A percentile compares a stretch with the other conserved stretches of the same genome.
phyloP scores from a whole-genome alignment of 2,113 vertebrate species.

The Oryzias javanicus region DNA sequence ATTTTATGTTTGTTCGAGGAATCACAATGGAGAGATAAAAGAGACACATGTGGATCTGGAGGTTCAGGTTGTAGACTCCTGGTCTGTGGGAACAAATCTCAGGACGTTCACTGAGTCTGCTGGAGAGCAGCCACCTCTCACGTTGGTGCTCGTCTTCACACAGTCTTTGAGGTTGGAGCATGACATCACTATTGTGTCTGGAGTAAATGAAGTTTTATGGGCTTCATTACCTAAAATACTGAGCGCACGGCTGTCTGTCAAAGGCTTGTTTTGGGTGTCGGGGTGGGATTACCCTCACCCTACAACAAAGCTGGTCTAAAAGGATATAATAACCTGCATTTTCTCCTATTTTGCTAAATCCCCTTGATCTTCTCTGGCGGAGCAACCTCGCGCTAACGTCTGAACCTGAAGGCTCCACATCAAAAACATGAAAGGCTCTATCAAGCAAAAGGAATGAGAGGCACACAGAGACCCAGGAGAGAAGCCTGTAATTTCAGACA shows the following conservation, averaged over 20 bases:
- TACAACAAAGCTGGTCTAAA: conserved; percentile 9
- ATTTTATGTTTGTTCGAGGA: too few species aligned
- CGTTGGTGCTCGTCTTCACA: conserved; percentile 8
- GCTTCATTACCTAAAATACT: neutral
- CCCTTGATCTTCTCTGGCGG: neutral
- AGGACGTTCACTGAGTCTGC: conserved; percentile 4
- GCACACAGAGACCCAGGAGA: conserved; percentile 7
- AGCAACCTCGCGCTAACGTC: neutral
- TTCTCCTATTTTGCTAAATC: neutral
- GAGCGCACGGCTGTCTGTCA: neutral
- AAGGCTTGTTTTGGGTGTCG: conserved; percentile 3
- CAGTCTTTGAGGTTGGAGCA: conserved; percentile 9
- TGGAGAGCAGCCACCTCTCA: conserved; percentile 2
- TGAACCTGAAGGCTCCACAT: neutral
- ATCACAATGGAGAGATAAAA: too few species aligned
- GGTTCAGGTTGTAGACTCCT: too few species aligned
- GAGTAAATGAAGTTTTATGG: conserved; percentile 1
- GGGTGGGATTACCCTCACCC: conserved; percentile 2
- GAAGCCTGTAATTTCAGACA: conserved; percentile 51
- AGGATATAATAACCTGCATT: conserved; percentile 20
- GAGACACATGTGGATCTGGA: too few species aligned
- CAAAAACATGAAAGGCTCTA: neutral
- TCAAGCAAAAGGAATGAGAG: neutral
- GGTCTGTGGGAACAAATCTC: conserved; percentile 25
- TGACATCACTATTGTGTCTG: neutral